phyloP scores from a whole-genome alignment of 2,797 vertebrate species.

The Poeciliopsis turneri region DNA sequence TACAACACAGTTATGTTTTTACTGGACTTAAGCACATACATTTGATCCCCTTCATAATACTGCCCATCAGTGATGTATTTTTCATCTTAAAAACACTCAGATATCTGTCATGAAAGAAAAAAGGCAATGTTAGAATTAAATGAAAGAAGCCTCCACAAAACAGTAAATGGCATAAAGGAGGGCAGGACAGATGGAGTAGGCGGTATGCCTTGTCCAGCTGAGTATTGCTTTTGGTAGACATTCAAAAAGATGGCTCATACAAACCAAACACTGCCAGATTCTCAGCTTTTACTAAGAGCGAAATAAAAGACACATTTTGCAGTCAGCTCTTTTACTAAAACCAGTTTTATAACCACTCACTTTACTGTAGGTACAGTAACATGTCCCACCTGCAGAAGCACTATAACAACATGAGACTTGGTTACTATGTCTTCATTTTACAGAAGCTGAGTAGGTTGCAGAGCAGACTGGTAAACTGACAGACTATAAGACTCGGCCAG shows the following conservation, averaged over 20 bases:
- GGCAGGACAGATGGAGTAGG: constrained; percentile 70
- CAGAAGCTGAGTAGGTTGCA: constrained; percentile 24
- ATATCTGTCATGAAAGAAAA: constrained; percentile 23
- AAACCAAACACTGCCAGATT: constrained; percentile 47
- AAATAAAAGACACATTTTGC: constrained; percentile 11
- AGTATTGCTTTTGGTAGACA: constrained; percentile 61
- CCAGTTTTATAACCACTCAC: constrained; percentile 11
- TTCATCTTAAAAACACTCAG: constrained; percentile 2
- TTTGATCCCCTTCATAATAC: neutral
- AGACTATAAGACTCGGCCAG: constrained; percentile 17
- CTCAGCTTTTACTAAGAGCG: constrained; percentile 33
- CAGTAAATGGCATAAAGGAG: constrained; percentile 56
- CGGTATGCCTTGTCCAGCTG: constrained; percentile 60
- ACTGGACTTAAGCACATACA: constrained; percentile 7
- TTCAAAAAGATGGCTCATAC: constrained; percentile 67
- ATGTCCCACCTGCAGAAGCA: constrained; percentile 12
- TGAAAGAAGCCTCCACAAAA: constrained; percentile 44
- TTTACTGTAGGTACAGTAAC: constrained; percentile 2
- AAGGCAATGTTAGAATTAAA: constrained; percentile 18
- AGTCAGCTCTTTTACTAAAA: constrained; percentile 15
- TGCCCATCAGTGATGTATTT: constrained; percentile 2
- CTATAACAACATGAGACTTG: constrained; percentile 16
- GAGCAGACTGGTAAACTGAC: constrained; percentile 47
- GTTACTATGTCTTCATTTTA: constrained; percentile 54
- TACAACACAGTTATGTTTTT: neutral